phyloP scores from a whole-genome alignment of 2,113 vertebrate genomes.

The Bambusicola thoracicus region DNA sequence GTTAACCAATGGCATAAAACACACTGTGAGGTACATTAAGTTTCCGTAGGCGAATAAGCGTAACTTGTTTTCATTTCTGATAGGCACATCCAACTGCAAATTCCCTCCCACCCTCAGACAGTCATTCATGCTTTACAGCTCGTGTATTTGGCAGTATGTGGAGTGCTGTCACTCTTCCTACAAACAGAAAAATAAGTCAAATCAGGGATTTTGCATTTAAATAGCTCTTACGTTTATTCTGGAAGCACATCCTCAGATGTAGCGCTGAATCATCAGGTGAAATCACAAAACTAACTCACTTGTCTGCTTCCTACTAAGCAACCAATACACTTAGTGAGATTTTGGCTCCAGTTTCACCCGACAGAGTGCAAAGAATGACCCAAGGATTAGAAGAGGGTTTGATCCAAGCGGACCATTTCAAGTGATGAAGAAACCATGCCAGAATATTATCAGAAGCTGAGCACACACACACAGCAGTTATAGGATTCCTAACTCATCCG shows the following conservation, averaged over 20 bases:
- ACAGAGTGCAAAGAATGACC: background rate
- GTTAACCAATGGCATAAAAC: background rate
- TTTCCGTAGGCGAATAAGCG: background rate
- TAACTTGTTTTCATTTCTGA: background rate
- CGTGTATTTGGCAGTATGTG: constrained; percentile 8
- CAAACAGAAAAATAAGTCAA: constrained; percentile 54
- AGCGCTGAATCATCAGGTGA: background rate
- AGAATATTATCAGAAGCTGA: background rate
- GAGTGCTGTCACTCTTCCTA: constrained; percentile 55
- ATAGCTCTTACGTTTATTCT: constrained; percentile 5
- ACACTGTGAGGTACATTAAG: background rate
- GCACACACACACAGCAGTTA: background rate
- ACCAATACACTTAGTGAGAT: background rate
- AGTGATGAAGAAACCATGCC: background rate
- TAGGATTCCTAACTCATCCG: background rate
- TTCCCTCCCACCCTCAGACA: background rate
- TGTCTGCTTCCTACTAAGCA: background rate
- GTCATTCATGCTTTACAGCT: constrained; percentile 31
- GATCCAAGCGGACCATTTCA: background rate
- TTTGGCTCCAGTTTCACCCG: background rate
- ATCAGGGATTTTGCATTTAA: constrained; percentile 39
- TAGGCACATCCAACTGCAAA: background rate
- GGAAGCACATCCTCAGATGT: constrained; percentile 5
- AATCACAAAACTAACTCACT: background rate
- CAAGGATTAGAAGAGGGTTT: background rate